A percentile compares a stretch with the other conserved stretches of the same genome.
These are phyloP conservation scores for Drosophila kepulauana DNA, from an alignment of 1,140 invertebrate species.

Conservation along the genomic window DNA sequence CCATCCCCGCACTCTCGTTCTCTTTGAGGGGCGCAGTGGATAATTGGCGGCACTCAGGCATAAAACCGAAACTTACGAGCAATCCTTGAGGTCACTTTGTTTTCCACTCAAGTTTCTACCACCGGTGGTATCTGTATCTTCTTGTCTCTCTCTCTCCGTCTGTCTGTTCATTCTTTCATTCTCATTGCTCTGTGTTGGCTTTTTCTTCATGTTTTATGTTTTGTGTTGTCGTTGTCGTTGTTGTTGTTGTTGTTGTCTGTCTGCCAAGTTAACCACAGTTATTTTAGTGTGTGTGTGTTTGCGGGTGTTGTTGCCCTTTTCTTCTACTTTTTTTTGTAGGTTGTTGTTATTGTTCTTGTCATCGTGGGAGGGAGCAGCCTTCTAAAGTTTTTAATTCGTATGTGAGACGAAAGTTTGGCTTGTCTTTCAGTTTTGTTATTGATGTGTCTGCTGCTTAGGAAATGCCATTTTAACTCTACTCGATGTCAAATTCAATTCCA, in stretches of 20 bases:
- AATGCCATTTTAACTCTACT: conserved; percentile 15
- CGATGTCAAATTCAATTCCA: conserved; percentile 12
- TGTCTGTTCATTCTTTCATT: neutral
- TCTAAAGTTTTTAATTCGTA: conserved; percentile 47
- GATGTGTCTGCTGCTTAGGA: conserved; percentile 35
- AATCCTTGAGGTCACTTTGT: conserved; percentile 63
- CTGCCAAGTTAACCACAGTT: conserved; percentile 53
- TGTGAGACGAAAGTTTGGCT: conserved; percentile 37
- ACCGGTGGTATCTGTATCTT: conserved; percentile 27
- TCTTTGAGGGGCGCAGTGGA: conserved; percentile 29
- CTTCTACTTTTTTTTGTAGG: neutral
- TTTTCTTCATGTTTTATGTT: conserved; percentile 3
- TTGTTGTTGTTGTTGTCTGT: conserved; percentile 40
- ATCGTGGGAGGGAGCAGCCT: conserved; percentile 1
- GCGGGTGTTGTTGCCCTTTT: conserved; percentile 37
- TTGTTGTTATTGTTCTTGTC: conserved; percentile 10
- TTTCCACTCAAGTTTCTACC: conserved; percentile 34
- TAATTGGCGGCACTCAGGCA: conserved; percentile 63
- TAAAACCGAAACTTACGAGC: conserved; percentile 59
- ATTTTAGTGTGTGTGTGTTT: conserved; percentile 44
- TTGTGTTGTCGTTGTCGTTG: neutral
- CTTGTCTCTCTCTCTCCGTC: neutral
- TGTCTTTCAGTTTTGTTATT: conserved; percentile 39
- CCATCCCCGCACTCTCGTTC: neutral
- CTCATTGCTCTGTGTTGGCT: neutral